phyloP scores from a whole-genome alignment of 2,797 vertebrate genomes.

The Squalus acanthias region DNA sequence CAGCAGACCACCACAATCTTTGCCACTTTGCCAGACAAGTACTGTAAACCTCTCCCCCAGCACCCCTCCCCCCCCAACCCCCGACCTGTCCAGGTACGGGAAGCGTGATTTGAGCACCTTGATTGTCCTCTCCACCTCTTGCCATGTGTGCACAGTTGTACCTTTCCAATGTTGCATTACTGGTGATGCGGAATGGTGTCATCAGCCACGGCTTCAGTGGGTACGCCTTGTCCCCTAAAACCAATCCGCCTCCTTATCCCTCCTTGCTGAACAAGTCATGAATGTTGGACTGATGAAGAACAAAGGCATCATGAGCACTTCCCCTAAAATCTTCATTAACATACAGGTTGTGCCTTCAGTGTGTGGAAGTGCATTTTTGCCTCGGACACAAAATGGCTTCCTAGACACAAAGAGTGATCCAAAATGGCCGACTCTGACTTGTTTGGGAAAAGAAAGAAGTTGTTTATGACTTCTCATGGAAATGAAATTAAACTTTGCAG shows the following conservation, averaged over 20 bases:
- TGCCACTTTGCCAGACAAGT: not conserved
- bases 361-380: no score
- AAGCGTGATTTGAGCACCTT: not conserved
- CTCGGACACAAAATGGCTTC: no score
- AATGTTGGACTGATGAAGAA: not conserved
- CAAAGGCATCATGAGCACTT: not conserved
- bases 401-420: no score
- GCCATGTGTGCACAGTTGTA: no score
- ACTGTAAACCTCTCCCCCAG: not conserved
- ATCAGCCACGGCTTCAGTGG: not conserved
- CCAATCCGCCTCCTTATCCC: not conserved
- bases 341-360: not conserved
- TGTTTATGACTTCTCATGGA: no score
- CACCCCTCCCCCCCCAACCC: no score
- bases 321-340: not conserved
- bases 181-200: not conserved
- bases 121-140: no score
- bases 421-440: no score
- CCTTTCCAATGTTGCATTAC: not conserved
- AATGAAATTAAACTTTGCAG: no score
- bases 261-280: not conserved
- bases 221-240: not conserved
- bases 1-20: not conserved
- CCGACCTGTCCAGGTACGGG: no score
- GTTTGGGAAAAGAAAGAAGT: no score